Conservation (phyloP, 1,140 invertebrate genomes). For the Euglossa dilemma region DNA sequence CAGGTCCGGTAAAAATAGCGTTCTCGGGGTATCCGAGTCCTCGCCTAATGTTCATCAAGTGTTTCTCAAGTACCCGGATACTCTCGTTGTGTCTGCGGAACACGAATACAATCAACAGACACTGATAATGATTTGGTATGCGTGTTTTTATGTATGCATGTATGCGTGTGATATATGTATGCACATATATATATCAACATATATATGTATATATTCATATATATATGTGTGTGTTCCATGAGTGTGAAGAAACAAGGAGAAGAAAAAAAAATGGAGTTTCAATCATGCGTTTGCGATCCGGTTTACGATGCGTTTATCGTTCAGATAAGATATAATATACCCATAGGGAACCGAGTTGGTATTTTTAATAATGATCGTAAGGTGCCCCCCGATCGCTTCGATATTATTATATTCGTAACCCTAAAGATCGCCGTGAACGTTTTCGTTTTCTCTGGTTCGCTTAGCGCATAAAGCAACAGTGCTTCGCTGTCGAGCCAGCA, state of each 20-base stretch:
- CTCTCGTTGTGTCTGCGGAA: slow-evolving; percentile 48
- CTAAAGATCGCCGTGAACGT: background rate
- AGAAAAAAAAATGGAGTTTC: background rate
- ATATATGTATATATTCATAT: background rate
- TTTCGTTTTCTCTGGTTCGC: slow-evolving; percentile 6
- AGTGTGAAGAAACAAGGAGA: background rate
- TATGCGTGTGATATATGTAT: background rate
- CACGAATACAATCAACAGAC: slow-evolving; percentile 52
- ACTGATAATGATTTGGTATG: slow-evolving; percentile 20
- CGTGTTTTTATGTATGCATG: slow-evolving; percentile 33
- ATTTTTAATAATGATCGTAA: slow-evolving; percentile 30
- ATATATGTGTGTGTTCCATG: slow-evolving; percentile 11
- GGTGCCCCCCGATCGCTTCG: background rate
- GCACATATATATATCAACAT: background rate
- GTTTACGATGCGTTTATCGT: slow-evolving; percentile 12
- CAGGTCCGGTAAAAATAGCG: slow-evolving; percentile 18
- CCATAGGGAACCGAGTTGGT: slow-evolving; percentile 20
- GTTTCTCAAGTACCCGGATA: slow-evolving; percentile 45
- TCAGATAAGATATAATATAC: slow-evolving; percentile 27
- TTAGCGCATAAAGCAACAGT: background rate
- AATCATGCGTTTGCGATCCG: too few species aligned
- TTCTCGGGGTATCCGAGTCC: slow-evolving; percentile 40
- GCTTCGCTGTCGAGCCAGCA: slow-evolving; percentile 28
- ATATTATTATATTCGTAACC: background rate
- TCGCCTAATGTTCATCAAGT: slow-evolving; percentile 46